Percentiles rank a stretch among this genome's conserved stretches.
phyloP scores from a whole-genome alignment of 2,888 invertebrate species.

The Clusia tigrina region DNA sequence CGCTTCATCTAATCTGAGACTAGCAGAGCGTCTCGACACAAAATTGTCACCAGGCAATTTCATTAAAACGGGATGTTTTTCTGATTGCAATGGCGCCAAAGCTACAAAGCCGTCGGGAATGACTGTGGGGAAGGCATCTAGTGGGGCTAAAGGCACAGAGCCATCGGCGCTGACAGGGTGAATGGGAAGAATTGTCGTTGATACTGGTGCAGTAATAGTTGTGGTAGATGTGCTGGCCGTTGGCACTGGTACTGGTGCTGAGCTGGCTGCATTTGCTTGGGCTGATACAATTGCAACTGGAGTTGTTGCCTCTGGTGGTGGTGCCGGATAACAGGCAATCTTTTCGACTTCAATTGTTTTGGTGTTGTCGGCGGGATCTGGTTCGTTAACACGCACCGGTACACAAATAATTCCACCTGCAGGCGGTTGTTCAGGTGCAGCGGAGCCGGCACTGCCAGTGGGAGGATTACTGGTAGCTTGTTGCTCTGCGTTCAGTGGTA shows the following conservation, averaged over 20 bases:
- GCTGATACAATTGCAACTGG: slow-evolving; percentile 28
- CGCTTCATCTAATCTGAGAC: slow-evolving; percentile 45
- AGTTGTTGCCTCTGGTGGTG: slow-evolving; percentile 44
- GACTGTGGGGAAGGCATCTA: slow-evolving; percentile 38
- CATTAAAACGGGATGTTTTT: slow-evolving; percentile 48
- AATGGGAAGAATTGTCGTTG: not conserved
- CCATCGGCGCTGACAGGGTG: slow-evolving; percentile 14
- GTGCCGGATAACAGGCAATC: slow-evolving; percentile 59
- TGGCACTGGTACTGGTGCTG: not conserved
- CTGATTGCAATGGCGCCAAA: slow-evolving; percentile 43
- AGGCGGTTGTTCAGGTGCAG: slow-evolving; percentile 39
- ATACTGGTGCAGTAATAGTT: slow-evolving; percentile 3
- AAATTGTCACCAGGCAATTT: slow-evolving; percentile 48
- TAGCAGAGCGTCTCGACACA: slow-evolving; percentile 32
- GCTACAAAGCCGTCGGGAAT: slow-evolving; percentile 51
- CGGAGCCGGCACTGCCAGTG: slow-evolving; percentile 30
- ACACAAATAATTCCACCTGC: slow-evolving; percentile 57
- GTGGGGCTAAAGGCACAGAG: slow-evolving; percentile 36
- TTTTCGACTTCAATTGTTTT: slow-evolving; percentile 59
- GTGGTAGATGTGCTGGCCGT: slow-evolving; percentile 6
- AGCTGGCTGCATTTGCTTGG: slow-evolving; percentile 11
- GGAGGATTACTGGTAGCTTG: slow-evolving; percentile 14
- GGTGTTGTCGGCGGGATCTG: slow-evolving; percentile 57
- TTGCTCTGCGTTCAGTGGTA: not conserved
- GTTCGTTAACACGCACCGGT: slow-evolving; percentile 56